Base-by-base conservation (phyloP, 2,113 vertebrate genomes). In the Lophura nycthemera region DNA sequence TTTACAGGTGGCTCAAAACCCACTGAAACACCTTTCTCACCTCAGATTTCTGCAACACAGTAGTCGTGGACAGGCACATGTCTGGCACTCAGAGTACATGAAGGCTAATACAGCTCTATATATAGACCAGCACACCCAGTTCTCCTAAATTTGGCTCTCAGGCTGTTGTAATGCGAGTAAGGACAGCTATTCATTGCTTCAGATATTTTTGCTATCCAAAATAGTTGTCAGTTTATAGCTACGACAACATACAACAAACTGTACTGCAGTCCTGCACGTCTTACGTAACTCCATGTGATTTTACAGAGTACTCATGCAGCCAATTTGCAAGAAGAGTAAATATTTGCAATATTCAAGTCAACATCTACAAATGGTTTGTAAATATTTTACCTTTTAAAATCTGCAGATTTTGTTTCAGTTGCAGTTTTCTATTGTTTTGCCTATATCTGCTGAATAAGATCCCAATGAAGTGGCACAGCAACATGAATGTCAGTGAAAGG, bases 291-390 rank as follows among this genome's bases (percentile, higher is more conserved):
- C 48, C 19, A 8, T 34, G 43, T 52, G n/a, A 89, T 66, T 89
- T 93, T 79, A 63, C 73, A 67, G 30, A 29, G 40, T 56, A 75
- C 59, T 80, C 59, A 87, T 79, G 38, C 11, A 89, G 67, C 18
- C 56, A 75, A 50, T 78, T 92, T 94, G 59, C 54, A 84, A 82
- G 47, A 8, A 86, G 9, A 90, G 52, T 34, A 95, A 93, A 92
- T 95, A 95, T 93, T 93, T 95, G 66, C 83, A 32, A 34, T 87
- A 86, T 82, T 90, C 86, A 90, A 95, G 65, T 42, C 80, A 71
- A 21, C 19, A 0, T 63, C 59, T 81, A 72, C 20, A 66, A 85
- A 87, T 0, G 0, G 40, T 73, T 92, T 93, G 84, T 85, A 93
- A 85, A 79, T 83, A 96, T 74, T 92, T 91, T 73, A 66, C 71